Evolutionary conservation across 2,888 invertebrate species (phyloP).

Genomic region (Cataglyphis livida): DNA sequence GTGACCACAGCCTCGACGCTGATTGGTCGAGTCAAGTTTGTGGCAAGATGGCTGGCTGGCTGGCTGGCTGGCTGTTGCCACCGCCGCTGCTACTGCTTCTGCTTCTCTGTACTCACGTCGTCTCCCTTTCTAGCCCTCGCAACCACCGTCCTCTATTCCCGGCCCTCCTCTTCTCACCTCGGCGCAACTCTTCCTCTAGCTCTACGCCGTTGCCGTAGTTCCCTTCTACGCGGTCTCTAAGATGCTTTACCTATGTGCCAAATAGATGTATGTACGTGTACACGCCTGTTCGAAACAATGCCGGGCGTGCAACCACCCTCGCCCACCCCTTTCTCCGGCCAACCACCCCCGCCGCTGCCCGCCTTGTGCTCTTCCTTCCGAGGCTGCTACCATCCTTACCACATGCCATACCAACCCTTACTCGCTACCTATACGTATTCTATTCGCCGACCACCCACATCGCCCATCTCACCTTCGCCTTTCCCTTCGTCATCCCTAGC

Average conservation of each 20-base stretch:
- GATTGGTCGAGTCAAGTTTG: conserved; percentile 86
- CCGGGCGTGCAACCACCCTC: conserved; percentile 78
- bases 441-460: conserved; percentile 59
- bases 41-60: conserved; percentile 85
- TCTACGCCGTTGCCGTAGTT: conserved; percentile 69
- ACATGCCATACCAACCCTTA: conserved; percentile 64
- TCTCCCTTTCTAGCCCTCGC: conserved; percentile 60
- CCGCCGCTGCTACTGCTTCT: conserved; percentile 53
- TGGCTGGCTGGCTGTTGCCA: conserved; percentile 75
- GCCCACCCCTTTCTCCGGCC: conserved; percentile 66
- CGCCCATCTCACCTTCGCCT: conserved; percentile 32
- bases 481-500: conserved; percentile 3
- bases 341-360: conserved; percentile 60
- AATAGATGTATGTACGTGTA: conserved; percentile 82
- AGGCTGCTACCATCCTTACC: conserved; percentile 63
- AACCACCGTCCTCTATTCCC: conserved; percentile 48
- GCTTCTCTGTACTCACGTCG: conserved; percentile 59
- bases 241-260: conserved; percentile 83
- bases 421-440: conserved; percentile 65
- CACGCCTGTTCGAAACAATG: conserved; percentile 83
- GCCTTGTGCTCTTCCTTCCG: conserved; percentile 55
- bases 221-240: conserved; percentile 81
- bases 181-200: conserved; percentile 61
- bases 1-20: conserved; percentile 86
- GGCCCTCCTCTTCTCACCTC: conserved; percentile 47